Conservation (phyloP, 1,140 invertebrate species). For the Bombus soroeensis region DNA sequence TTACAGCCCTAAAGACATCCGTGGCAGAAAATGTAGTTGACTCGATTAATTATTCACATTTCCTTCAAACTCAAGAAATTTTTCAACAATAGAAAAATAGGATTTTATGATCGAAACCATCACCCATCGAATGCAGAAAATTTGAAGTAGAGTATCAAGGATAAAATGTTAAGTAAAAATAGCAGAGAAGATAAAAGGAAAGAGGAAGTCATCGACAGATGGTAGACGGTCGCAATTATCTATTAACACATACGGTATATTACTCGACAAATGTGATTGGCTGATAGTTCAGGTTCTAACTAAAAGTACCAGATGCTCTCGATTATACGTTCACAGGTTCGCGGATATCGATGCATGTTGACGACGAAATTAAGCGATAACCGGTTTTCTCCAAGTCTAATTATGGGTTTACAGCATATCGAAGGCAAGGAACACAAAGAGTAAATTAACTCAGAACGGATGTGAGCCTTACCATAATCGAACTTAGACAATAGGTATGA, state of each 20-base stretch:
- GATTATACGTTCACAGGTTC: neutral
- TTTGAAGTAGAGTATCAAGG: too few relatives aligned
- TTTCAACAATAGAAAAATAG: too few relatives aligned
- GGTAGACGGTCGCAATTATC: neutral
- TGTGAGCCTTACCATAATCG: slow-evolving; percentile 52
- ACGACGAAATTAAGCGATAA: slow-evolving; percentile 1
- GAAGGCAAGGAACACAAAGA: slow-evolving; percentile 47
- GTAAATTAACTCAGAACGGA: slow-evolving; percentile 47
- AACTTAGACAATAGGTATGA: slow-evolving; percentile 54
- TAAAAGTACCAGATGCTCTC: neutral
- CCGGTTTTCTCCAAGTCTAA: slow-evolving; percentile 26
- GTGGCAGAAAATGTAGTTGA: too few relatives aligned
- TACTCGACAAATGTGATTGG: neutral
- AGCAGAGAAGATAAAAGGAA: neutral
- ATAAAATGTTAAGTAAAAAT: slow-evolving; percentile 2
- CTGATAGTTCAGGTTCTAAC: neutral
- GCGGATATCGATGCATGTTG: slow-evolving; percentile 5
- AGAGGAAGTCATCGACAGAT: neutral
- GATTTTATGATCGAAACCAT: too few relatives aligned
- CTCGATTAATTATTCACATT: too few relatives aligned
- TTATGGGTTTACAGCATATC: slow-evolving; percentile 41
- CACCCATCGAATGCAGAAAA: too few relatives aligned
- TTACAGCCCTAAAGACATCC: too few relatives aligned
- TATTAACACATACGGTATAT: neutral
- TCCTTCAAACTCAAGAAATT: too few relatives aligned